phyloP scores from a whole-genome alignment of 2,113 vertebrate species.

The Sinocyclocheilus rhinocerous region DNA sequence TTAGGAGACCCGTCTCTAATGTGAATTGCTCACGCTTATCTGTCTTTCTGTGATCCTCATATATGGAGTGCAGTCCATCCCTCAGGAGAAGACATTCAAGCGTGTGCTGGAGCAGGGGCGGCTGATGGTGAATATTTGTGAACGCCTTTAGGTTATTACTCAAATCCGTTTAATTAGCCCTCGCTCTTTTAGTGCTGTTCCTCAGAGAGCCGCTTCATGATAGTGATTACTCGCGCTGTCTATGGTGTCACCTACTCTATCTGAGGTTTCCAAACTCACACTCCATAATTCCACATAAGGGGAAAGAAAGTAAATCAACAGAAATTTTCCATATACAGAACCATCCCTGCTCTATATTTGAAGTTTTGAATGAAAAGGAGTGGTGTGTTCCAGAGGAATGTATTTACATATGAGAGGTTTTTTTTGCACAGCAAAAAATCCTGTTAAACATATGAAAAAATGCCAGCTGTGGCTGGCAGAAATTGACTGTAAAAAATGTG shows the following conservation, averaged over 20 bases:
- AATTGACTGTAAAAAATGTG: not conserved
- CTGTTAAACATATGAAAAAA: not conserved
- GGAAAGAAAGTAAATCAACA: not conserved
- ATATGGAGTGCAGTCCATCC: not conserved
- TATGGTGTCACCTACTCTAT: constrained; percentile 3
- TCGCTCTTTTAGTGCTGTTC: not conserved
- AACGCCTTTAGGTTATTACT: constrained; percentile 34
- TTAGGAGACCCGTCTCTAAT: constrained; percentile 34
- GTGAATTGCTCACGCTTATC: constrained; percentile 40
- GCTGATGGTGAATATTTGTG: constrained; percentile 24
- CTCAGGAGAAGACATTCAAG: constrained; percentile 12
- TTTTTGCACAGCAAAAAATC: not conserved
- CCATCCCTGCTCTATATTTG: not conserved
- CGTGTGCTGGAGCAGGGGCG: not conserved
- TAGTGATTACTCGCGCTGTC: constrained; percentile 2
- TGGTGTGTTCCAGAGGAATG: not conserved
- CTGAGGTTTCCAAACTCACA: not conserved
- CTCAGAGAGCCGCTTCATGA: constrained; percentile 1
- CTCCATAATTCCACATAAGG: not conserved
- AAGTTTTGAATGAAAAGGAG: not conserved
- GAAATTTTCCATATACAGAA: not conserved
- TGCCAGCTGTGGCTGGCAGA: too few relatives aligned
- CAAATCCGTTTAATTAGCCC: constrained; percentile 33
- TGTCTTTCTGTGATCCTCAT: constrained; percentile 27
- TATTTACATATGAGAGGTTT: not conserved